These are phyloP conservation scores for Jacana jacana DNA, from an alignment of 2,113 vertebrate species.

Conservation along the genomic window DNA sequence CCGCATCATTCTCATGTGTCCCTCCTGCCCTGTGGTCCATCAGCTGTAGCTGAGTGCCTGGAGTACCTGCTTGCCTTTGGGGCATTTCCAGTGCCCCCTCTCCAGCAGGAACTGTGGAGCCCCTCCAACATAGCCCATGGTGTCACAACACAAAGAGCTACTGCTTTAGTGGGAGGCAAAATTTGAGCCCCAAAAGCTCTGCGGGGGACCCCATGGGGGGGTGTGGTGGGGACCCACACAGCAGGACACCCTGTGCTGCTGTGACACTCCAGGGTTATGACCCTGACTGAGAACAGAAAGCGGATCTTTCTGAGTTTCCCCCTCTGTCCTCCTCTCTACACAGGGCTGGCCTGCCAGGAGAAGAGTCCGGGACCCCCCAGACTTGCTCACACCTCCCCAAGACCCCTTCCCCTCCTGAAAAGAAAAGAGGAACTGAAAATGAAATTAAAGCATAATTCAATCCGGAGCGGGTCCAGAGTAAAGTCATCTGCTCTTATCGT, in stretches of 20 bases:
- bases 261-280: neutral
- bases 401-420: conserved; percentile 7
- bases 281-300: neutral
- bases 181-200: neutral
- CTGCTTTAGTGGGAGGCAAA: neutral
- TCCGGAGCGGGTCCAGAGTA: conserved; percentile 52
- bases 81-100: neutral
- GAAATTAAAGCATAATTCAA: conserved; percentile 68
- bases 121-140: neutral
- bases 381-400: neutral
- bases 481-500: conserved; percentile 69
- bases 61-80: neutral
- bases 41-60: neutral
- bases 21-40: fast-evolving
- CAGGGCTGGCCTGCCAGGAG: neutral
- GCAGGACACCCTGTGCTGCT: neutral
- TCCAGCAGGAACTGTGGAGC: fast-evolving
- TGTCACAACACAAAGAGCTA: neutral
- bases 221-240: neutral
- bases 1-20: neutral
- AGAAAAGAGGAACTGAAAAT: conserved; percentile 60
- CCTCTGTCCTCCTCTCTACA: neutral
- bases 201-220: neutral
- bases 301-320: neutral
- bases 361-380: neutral